phyloP scores from a whole-genome alignment of 2,888 invertebrate species.

The Parelbella ahira region DNA sequence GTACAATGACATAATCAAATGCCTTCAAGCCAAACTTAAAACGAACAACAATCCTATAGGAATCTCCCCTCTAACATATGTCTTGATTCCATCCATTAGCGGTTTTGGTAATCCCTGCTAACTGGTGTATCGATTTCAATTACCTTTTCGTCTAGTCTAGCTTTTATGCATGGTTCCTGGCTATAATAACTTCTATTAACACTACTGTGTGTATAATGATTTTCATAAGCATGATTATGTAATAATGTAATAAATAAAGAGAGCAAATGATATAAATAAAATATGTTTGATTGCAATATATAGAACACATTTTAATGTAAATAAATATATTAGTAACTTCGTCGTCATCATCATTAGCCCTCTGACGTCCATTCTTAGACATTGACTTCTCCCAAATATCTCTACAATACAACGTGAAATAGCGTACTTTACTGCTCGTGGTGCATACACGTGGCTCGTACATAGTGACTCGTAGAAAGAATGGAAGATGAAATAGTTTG shows the following conservation, averaged over 20 bases:
- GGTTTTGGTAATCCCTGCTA: constrained; percentile 43
- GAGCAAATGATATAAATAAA: constrained; percentile 6
- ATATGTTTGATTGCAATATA: no score
- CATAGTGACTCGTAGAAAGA: no score
- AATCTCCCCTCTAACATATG: constrained; percentile 59
- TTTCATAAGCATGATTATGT: constrained; percentile 12
- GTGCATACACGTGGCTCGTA: no score
- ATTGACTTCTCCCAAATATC: no score
- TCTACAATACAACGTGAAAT: no score
- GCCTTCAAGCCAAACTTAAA: constrained; percentile 51
- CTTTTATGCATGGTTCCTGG: not conserved
- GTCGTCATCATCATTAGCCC: no score
- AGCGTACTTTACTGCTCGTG: no score
- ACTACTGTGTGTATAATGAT: constrained; percentile 8
- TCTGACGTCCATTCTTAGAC: no score
- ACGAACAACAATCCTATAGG: constrained; percentile 32
- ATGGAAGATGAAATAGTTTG: no score
- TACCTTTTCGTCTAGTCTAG: constrained; percentile 16
- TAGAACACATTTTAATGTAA: no score
- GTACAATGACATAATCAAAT: constrained; percentile 57
- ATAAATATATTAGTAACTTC: no score
- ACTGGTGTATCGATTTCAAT: not conserved
- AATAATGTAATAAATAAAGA: constrained; percentile 14
- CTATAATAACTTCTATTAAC: not conserved
- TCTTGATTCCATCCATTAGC: constrained; percentile 48